Base-by-base conservation (phyloP, 2,113 vertebrate genomes). In the Erpornis zantholeuca region DNA sequence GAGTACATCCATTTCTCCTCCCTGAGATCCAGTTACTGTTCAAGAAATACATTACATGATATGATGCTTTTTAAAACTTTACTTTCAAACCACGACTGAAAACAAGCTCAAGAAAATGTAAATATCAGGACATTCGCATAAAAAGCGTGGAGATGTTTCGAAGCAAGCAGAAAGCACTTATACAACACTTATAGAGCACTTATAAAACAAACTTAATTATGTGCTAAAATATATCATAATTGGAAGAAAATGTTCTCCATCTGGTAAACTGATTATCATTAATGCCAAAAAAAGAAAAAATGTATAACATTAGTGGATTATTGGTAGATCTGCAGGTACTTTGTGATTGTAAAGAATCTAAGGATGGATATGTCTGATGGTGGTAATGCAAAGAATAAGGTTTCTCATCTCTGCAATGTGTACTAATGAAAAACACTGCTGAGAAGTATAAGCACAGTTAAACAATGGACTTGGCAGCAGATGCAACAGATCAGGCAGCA, bases 301-400 rank as follows among this genome's bases (percentile, higher is more conserved):
- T 16, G 1, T 29, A 23, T 22, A 11, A 8, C 0, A 1, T 10
- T 0, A 1, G 10, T 6, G 3, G 35, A 57, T 75, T 27, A 38
- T 87, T 27, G 38, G 38, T 63, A 0, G 47, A n/a, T 90, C 49
- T 92, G 35, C 10, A 36, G n/a, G 16, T 60, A 27, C 6, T 40
- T 1, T 29, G 17, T 57, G 40, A 31, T 29, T 83, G 19, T 71
- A 60, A 73, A 66, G 28, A 81, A 66, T 59, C 24, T 80, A 38
- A 77, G 35, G 28, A 36, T 70, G 28, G 17, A 15, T 65, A 24
- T 69, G 9, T 40, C 40, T 69, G 15, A 47, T 12, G 45, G 36
- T 63, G 35, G 22, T 57, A 83, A 40, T 38, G 29, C 45, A 54
- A 60, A 42, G 33, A 61, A 42, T 50, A 13, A n/a, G 15, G 15